Conservation (phyloP, 2,797 vertebrate species). For the Lutjanus argentimaculatus region DNA sequence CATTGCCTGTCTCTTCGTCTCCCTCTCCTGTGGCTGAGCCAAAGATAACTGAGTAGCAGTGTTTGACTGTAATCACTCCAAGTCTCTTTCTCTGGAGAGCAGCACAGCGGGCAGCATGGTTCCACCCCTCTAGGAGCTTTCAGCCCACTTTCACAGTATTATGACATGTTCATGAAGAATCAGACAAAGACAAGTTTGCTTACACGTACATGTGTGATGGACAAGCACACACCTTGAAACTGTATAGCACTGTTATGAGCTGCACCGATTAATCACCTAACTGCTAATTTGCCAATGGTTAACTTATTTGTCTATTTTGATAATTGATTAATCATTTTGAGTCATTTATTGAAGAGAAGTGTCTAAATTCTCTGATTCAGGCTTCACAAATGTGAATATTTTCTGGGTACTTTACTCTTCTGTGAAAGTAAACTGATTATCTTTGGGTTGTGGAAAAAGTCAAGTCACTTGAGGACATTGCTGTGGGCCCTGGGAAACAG, state of each 20-base stretch:
- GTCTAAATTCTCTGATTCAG: too few species aligned
- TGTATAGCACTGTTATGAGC: constrained; percentile 1
- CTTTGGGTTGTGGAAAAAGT: too few species aligned
- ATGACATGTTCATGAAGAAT: constrained; percentile 59
- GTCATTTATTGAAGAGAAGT: too few species aligned
- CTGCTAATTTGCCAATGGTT: too few species aligned
- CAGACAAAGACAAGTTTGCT: constrained; percentile 38
- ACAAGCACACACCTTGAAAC: constrained; percentile 6
- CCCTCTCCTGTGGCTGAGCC: constrained; percentile 79
- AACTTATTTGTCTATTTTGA: too few species aligned
- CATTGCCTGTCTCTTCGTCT: constrained; percentile 62
- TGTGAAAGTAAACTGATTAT: too few species aligned
- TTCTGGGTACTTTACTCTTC: too few species aligned
- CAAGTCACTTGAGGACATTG: too few species aligned
- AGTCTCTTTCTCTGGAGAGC: constrained; percentile 81
- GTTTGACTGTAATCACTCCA: constrained; percentile 83
- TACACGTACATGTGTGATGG: neutral
- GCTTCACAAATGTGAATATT: too few species aligned
- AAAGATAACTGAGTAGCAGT: constrained; percentile 82
- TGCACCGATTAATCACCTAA: too few species aligned
- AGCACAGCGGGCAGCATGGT: constrained; percentile 75
- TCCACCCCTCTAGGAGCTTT: constrained; percentile 69
- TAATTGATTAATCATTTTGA: too few species aligned
- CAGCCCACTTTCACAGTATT: constrained; percentile 69
- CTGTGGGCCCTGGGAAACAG: too few species aligned